Percentiles rank a stretch among this genome's conserved stretches.
phyloP scores from a whole-genome alignment of 2,888 invertebrate species.

The Oligia fasciuncula region DNA sequence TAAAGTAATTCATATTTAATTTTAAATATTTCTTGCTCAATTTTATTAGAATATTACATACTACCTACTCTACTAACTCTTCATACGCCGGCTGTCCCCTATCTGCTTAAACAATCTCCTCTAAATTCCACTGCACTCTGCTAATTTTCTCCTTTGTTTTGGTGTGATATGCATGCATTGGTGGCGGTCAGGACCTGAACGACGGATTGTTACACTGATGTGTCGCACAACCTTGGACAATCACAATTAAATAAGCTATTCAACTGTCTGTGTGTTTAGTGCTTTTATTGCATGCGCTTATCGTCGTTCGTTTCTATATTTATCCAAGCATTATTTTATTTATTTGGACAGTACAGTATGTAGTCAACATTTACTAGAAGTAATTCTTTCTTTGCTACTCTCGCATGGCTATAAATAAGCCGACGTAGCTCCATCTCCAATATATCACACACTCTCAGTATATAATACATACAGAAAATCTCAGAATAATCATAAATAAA shows the following conservation, averaged over 20 bases:
- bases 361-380: constrained; percentile 18
- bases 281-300: constrained; percentile 65
- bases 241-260: constrained; percentile 64
- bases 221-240: constrained; percentile 70
- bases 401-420: constrained; percentile 37
- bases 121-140: constrained; percentile 75
- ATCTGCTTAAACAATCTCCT: constrained; percentile 55
- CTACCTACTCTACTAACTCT: constrained; percentile 9
- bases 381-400: constrained; percentile 30
- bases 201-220: constrained; percentile 88
- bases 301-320: constrained; percentile 30
- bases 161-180: constrained; percentile 88
- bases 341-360: constrained; percentile 28
- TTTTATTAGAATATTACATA: constrained; percentile 31
- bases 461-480: constrained; percentile 50
- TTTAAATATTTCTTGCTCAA: constrained; percentile 48
- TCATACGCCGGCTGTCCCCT: constrained; percentile 32
- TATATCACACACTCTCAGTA: constrained; percentile 53
- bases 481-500: constrained; percentile 38
- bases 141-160: constrained; percentile 82
- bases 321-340: constrained; percentile 46
- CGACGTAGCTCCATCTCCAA: constrained; percentile 37
- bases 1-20: not conserved
- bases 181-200: constrained; percentile 87
- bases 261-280: constrained; percentile 64